Conservation (phyloP, 2,797 vertebrate species). For the Sebastes steindachneri region DNA sequence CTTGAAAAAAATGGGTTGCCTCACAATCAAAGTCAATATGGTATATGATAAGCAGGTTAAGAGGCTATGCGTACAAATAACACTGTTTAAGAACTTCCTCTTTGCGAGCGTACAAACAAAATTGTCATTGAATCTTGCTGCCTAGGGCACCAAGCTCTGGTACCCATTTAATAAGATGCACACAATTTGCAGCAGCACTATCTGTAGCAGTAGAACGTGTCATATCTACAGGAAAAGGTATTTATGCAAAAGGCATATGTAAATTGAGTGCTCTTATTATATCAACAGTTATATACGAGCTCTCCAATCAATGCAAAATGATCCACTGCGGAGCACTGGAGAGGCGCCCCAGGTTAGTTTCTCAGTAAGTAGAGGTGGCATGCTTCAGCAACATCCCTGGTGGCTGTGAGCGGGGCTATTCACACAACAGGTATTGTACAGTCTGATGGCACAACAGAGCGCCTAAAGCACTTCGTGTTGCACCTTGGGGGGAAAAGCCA, state of each 20-base stretch:
- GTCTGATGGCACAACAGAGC: conserved; percentile 24
- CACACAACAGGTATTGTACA: conserved; percentile 15
- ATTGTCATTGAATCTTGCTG: too few relatives aligned
- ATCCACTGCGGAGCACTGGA: background rate
- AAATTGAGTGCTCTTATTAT: background rate
- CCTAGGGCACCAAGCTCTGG: too few relatives aligned
- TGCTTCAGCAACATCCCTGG: background rate
- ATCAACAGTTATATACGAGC: background rate
- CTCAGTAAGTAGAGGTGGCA: background rate
- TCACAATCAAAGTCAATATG: too few relatives aligned
- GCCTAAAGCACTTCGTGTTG: conserved; percentile 60
- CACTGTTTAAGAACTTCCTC: too few relatives aligned
- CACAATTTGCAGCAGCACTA: too few relatives aligned
- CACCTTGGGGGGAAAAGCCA: conserved; percentile 61
- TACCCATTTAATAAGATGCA: too few relatives aligned
- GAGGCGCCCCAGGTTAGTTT: background rate
- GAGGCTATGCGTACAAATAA: too few relatives aligned
- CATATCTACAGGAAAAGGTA: background rate
- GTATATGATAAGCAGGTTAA: too few relatives aligned
- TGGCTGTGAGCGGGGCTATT: conserved; percentile 2
- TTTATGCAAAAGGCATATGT: background rate
- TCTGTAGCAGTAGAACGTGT: background rate
- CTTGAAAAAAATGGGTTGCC: too few relatives aligned
- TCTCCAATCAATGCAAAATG: background rate
- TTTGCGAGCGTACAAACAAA: too few relatives aligned